Evolutionary conservation across 1,140 invertebrate genomes (phyloP), one percentile per base, ranked within the genome.

Genomic region (Vollenhovia emeryi): DNA sequence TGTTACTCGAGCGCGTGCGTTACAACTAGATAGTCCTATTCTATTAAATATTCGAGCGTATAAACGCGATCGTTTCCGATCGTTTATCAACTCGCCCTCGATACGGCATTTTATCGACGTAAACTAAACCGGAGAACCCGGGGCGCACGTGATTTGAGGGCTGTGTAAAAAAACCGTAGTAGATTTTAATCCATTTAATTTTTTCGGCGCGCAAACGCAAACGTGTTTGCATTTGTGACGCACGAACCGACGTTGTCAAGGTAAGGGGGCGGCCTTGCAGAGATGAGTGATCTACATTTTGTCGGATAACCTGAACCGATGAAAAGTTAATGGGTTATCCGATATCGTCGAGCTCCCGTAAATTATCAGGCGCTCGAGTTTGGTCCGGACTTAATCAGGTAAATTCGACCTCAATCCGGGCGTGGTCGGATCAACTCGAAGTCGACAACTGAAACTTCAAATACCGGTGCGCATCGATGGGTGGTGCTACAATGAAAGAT

Each of bases 361-460:
- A 82, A 82, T 82, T 82, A 82, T 82, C 78, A 33, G 55, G 50
- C 40, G 52, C 24, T 73, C 66, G 24, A 48, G 48, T 27, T 71
- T 71, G 24, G 52, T 82, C 50, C 50, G 78, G 73, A 82, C 78
- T 82, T 82, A 73, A 82, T 82, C 66, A 57, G 78, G 50, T 82
- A 82, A 82, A 82, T 57, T 82, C 62, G 78, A 80, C 24, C 78
- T 80, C 78, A 64, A 80, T 80, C 33, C 64, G 48, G 64, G 64
- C 48, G 78, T 71, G 78, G 78, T 71, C 48, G 64, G 64, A 80
- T 80, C 64, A 80, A 71, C 64, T 69, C 36, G n/a, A 36, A 78
- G 75, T 69, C 76, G 52, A 40, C 73, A 13, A 43, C 33, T 36
- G 13, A 24, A 79, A 79, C 76, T 80, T 52, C n/a, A 30, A 52